These are phyloP conservation scores for Drosophila oshimai DNA, from an alignment of 1,140 invertebrate genomes.

Conservation along the genomic window DNA sequence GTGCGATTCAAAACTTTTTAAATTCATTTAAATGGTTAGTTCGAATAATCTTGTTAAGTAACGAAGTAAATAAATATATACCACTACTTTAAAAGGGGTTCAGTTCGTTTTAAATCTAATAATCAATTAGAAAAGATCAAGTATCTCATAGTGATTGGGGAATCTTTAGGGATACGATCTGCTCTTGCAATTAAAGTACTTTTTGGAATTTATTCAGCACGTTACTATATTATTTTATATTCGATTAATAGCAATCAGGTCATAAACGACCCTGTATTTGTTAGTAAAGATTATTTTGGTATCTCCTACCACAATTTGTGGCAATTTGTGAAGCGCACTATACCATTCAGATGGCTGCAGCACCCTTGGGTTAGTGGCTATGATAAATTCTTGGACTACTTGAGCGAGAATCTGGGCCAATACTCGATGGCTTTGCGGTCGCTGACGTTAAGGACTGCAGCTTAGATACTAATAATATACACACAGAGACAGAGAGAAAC, in stretches of 20 bases:
- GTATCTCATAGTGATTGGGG: too few species aligned
- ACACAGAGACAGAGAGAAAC: conserved; percentile 11
- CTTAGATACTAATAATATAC: not conserved
- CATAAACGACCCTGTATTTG: not conserved
- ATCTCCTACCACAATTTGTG: not conserved
- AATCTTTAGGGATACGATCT: too few species aligned
- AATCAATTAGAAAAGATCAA: too few species aligned
- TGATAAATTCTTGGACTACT: not conserved
- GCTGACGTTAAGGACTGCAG: not conserved
- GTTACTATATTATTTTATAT: too few species aligned
- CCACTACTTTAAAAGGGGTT: not conserved
- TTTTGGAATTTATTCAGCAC: not conserved
- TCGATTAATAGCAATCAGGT: not conserved
- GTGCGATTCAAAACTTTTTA: not conserved
- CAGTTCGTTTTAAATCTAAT: too few species aligned
- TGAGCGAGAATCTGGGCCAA: conserved; percentile 2
- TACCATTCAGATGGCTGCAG: not conserved
- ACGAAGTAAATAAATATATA: too few species aligned
- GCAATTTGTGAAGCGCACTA: conserved; percentile 4
- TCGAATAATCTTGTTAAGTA: too few species aligned
- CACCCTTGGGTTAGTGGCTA: conserved; percentile 10
- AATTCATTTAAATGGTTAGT: not conserved
- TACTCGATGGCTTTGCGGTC: conserved; percentile 6
- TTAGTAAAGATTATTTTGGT: not conserved
- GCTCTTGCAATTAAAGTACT: too few species aligned